phyloP scores from a whole-genome alignment of 2,888 invertebrate genomes.

The Drosophila phalerata region DNA sequence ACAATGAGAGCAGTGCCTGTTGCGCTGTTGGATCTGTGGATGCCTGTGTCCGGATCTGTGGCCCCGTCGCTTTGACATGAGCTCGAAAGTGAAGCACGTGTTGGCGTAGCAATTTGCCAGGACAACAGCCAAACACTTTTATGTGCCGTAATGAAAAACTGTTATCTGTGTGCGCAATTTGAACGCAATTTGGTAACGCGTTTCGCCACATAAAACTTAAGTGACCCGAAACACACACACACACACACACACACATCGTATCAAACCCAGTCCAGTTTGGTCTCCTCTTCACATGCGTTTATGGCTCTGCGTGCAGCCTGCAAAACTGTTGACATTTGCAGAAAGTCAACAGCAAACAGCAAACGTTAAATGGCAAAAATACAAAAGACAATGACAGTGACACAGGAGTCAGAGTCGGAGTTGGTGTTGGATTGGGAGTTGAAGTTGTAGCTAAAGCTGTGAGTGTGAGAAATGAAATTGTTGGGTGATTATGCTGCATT shows the following conservation, averaged over 20 bases:
- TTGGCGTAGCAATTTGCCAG: conserved; percentile 77
- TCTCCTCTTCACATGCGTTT: conserved; percentile 48
- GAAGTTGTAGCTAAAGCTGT: conserved; percentile 3
- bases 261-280: conserved; percentile 1
- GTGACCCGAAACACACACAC: conserved; percentile 74
- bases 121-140: conserved; percentile 73
- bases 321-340: conserved; percentile 76
- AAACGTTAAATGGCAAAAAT: conserved; percentile 30
- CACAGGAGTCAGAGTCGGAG: neutral
- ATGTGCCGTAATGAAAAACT: conserved; percentile 80
- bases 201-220: conserved; percentile 82
- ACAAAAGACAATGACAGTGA: conserved; percentile 40
- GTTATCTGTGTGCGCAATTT: conserved; percentile 80
- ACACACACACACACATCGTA: conserved; percentile 25
- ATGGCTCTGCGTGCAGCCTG: conserved; percentile 69
- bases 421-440: conserved; percentile 11
- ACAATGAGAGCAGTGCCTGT: conserved; percentile 21
- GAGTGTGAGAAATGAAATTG: conserved; percentile 77
- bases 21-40: conserved; percentile 3
- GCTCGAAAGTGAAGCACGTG: conserved; percentile 82
- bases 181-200: conserved; percentile 82
- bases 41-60: conserved; percentile 4
- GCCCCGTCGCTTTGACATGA: conserved; percentile 58
- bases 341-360: conserved; percentile 54
- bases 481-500: conserved; percentile 80